Conservation (phyloP, 2,888 invertebrate genomes). For the Drosophila ustulata region DNA sequence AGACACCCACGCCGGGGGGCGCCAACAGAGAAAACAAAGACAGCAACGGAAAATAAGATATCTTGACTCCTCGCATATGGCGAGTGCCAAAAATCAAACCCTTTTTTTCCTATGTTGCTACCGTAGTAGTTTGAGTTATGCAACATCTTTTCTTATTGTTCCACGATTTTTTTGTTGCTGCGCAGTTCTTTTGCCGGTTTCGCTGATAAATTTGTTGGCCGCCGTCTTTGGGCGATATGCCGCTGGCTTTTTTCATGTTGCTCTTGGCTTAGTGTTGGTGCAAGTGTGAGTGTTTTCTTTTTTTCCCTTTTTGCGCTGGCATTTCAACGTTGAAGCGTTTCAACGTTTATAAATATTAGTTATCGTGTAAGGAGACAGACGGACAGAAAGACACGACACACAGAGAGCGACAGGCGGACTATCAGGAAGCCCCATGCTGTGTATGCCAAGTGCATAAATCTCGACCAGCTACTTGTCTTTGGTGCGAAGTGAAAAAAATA, state of each 20-base stretch:
- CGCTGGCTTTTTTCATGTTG: slow-evolving; percentile 72
- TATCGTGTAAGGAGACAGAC: slow-evolving; percentile 65
- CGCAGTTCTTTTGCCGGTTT: slow-evolving; percentile 58
- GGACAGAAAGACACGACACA: slow-evolving; percentile 23
- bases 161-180: slow-evolving; percentile 35
- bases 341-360: slow-evolving; percentile 72
- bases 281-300: slow-evolving; percentile 9
- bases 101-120: slow-evolving; percentile 46
- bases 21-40: slow-evolving; percentile 42
- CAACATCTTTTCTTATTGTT: slow-evolving; percentile 58
- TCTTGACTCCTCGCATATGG: slow-evolving; percentile 17
- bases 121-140: slow-evolving; percentile 63
- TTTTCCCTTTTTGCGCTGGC: slow-evolving; percentile 12
- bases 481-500: slow-evolving; percentile 20
- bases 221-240: slow-evolving; percentile 78
- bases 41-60: slow-evolving; percentile 23
- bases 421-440: slow-evolving; percentile 67
- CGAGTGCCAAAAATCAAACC: slow-evolving; percentile 82
- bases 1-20: slow-evolving; percentile 73
- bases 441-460: slow-evolving; percentile 83
- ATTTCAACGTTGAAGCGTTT: slow-evolving; percentile 46
- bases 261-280: not conserved
- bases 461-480: slow-evolving; percentile 66
- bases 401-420: not conserved
- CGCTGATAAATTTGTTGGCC: slow-evolving; percentile 79